Percentiles rank a stretch among this genome's conserved stretches.
These are phyloP conservation scores for Xenotilapia caudafasciata DNA, from an alignment of 2,113 vertebrate species.

Conservation along the genomic window DNA sequence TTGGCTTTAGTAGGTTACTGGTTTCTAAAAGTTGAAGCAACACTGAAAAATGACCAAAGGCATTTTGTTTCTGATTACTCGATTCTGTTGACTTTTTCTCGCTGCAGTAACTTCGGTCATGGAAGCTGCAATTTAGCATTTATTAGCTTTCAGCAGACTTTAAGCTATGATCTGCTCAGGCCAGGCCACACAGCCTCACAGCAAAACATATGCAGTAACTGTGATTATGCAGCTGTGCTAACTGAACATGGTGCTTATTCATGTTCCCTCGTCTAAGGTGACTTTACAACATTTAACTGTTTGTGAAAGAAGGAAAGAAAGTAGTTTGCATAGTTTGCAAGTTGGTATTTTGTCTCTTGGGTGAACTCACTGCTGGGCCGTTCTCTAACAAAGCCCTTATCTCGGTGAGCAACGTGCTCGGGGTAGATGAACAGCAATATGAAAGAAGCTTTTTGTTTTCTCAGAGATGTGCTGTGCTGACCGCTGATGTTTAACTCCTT, in stretches of 20 bases:
- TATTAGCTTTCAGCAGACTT: not conserved
- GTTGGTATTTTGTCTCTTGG: not conserved
- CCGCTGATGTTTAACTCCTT: not conserved
- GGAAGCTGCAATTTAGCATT: not conserved
- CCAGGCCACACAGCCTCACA: not conserved
- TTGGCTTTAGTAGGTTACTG: not conserved
- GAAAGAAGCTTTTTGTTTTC: not conserved
- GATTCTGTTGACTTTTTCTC: not conserved
- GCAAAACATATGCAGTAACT: not conserved
- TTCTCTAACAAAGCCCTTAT: not conserved
- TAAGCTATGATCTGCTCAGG: not conserved
- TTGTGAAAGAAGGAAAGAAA: not conserved
- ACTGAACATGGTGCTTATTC: accelerated
- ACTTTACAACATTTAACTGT: not conserved
- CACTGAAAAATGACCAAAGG: not conserved
- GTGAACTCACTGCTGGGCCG: not conserved
- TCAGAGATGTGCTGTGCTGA: not conserved
- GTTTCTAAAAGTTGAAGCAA: not conserved
- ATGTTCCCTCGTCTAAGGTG: not conserved
- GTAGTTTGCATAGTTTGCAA: not conserved
- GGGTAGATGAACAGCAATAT: not conserved
- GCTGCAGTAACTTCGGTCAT: not conserved
- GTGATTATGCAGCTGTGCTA: not conserved
- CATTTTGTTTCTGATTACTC: no score
- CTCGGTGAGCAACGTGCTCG: no score